These are phyloP conservation scores for Rhabdomys dilectus DNA, from an alignment of 2,113 vertebrate genomes.

Conservation along the genomic window DNA sequence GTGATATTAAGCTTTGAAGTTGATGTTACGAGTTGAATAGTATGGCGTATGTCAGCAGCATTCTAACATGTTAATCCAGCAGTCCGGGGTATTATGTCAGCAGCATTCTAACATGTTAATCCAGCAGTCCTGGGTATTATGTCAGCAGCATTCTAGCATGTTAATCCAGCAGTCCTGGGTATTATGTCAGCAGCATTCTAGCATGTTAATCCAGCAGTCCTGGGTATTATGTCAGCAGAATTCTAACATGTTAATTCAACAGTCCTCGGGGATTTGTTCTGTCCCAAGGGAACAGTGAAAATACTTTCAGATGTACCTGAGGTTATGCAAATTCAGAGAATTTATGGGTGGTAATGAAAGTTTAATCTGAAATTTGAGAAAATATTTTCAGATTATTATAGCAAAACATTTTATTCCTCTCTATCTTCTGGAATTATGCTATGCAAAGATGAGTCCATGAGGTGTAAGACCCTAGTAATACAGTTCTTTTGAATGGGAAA, in stretches of 20 bases:
- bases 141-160: background rate
- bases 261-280: background rate
- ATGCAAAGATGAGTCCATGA: constrained; percentile 19
- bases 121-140: background rate
- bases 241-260: background rate
- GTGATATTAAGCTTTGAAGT: constrained; percentile 34
- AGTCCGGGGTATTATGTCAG: background rate
- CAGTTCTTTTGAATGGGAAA: background rate
- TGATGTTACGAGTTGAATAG: background rate
- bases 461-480: background rate
- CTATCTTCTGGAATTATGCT: background rate
- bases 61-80: background rate
- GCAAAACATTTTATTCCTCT: constrained; percentile 38
- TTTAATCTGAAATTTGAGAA: constrained; percentile 38
- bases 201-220: background rate
- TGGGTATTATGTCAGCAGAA: background rate
- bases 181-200: background rate
- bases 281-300: background rate
- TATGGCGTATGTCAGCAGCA: background rate
- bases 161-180: background rate
- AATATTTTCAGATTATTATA: constrained; percentile 49
- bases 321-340: background rate
- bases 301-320: constrained; percentile 24
- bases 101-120: background rate
- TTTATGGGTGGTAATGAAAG: background rate